Evolutionary conservation across 2,113 vertebrate genomes (phyloP).

Genomic region (Passer domesticus): DNA sequence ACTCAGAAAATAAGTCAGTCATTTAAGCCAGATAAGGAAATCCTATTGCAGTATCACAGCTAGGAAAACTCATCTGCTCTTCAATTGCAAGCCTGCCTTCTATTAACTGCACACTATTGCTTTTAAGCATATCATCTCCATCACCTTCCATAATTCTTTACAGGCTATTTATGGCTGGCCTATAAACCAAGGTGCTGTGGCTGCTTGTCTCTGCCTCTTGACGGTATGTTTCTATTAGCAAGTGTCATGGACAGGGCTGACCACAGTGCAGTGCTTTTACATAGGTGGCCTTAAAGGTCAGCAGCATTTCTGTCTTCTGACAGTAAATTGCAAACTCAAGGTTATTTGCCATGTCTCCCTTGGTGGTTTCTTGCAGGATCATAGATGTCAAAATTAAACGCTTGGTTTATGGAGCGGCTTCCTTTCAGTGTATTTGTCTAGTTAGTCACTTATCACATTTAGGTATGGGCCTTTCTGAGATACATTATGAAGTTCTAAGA

Average conservation of each 20-base stretch:
- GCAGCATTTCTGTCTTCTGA: not conserved
- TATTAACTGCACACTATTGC: not conserved
- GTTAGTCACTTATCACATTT: not conserved
- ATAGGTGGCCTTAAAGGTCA: not conserved
- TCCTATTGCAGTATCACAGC: not conserved
- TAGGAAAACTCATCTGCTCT: not conserved
- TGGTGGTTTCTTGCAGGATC: not conserved
- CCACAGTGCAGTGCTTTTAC: rapidly evolving
- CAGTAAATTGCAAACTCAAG: not conserved
- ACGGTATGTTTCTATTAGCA: not conserved
- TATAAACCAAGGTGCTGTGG: not conserved
- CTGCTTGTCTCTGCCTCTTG: not conserved
- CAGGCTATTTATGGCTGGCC: not conserved
- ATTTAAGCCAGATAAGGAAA: not conserved
- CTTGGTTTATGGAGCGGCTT: not conserved
- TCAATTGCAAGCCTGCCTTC: not conserved
- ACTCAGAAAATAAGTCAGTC: not conserved
- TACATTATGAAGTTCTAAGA: not conserved
- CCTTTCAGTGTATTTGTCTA: not conserved
- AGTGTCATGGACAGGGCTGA: not conserved
- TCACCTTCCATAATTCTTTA: not conserved
- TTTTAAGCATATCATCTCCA: not conserved
- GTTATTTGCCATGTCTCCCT: not conserved
- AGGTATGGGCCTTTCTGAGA: not conserved
- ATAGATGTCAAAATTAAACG: not conserved